Evolutionary conservation across 2,797 vertebrate genomes (phyloP).

Genomic region (Choloepus didactylus): DNA sequence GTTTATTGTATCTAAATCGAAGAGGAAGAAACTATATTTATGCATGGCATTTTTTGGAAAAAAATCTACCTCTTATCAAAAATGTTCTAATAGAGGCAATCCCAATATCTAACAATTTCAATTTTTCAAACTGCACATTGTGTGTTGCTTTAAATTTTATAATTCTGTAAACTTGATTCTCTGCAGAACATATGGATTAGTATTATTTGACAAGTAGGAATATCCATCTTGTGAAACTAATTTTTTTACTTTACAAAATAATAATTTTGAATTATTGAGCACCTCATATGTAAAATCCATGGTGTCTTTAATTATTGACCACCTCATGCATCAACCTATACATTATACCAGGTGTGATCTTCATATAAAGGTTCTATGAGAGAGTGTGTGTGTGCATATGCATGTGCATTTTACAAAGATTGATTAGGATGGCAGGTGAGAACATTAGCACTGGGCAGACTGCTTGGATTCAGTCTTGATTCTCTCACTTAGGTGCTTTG

Average conservation of each 20-base stretch:
- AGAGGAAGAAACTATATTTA: not conserved
- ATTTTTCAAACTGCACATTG: not conserved
- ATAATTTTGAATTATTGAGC: not conserved
- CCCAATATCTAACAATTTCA: not conserved
- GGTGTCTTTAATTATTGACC: not conserved
- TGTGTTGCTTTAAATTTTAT: not conserved
- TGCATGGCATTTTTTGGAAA: not conserved
- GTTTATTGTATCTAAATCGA: not conserved
- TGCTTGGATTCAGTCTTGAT: not conserved
- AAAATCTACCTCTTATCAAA: not conserved
- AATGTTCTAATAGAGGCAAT: not conserved
- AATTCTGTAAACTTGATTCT: not conserved
- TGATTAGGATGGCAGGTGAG: not conserved
- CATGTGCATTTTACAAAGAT: not conserved
- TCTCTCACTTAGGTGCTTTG: not conserved
- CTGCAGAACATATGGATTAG: not conserved
- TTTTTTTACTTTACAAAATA: not conserved
- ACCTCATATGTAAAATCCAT: not conserved
- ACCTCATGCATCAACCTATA: not conserved
- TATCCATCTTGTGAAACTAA: not conserved
- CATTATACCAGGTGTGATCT: not conserved
- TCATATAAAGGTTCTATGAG: not conserved
- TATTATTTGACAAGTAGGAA: not conserved
- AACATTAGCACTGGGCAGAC: not conserved
- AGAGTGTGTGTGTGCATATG: fast-evolving